Conservation (phyloP, 2,113 vertebrate species). For the Nanorana parkeri region DNA sequence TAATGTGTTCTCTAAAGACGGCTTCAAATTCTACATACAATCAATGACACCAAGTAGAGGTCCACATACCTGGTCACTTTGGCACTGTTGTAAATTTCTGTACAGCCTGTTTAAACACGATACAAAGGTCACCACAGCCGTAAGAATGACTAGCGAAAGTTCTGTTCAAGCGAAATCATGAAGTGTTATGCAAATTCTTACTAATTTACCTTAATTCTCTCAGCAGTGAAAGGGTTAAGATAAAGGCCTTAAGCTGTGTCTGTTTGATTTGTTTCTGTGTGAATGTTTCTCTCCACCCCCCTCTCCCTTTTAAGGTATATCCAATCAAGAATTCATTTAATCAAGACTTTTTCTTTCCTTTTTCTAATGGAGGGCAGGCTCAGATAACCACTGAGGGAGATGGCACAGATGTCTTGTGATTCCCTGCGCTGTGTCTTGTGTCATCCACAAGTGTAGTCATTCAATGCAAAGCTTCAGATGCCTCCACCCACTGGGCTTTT, state of each 20-base stretch:
- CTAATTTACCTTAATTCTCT: conserved; percentile 35
- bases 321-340: too few species aligned
- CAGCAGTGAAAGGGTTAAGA: conserved; percentile 20
- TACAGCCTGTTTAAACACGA: conserved; percentile 31
- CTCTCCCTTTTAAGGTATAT: background rate
- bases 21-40: conserved; percentile 36
- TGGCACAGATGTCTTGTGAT: too few species aligned
- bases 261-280: background rate
- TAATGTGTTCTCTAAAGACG: conserved; percentile 36
- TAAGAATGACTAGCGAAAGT: conserved; percentile 6
- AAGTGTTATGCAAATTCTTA: conserved; percentile 52
- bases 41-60: conserved; percentile 36
- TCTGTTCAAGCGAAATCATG: background rate
- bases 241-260: conserved; percentile 46
- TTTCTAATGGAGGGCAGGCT: too few species aligned
- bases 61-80: conserved; percentile 21
- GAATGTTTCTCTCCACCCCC: background rate
- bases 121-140: background rate
- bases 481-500: too few species aligned
- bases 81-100: conserved; percentile 50
- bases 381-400: too few species aligned
- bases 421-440: too few species aligned
- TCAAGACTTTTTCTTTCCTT: too few species aligned
- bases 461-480: too few species aligned
- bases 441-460: too few species aligned